Base-by-base conservation (phyloP, 2,888 invertebrate species). In the Gasteruption jaculator region DNA sequence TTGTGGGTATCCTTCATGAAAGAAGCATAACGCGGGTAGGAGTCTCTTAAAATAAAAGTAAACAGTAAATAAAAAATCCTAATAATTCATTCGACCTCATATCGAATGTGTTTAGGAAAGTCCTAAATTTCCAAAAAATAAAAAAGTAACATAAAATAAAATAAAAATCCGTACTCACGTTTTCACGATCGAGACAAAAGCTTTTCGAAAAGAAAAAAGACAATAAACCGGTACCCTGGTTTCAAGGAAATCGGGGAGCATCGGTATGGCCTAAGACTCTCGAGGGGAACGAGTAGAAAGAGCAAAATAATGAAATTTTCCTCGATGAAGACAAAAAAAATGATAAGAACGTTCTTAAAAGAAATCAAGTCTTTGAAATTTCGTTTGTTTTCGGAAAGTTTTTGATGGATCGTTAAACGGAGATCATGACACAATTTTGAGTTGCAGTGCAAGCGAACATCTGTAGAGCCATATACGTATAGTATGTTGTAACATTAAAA, bases 1-100 rank as follows among this genome's bases (percentile, higher is more conserved):
- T 57, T 60, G 66, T 62, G 65, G 63, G 65, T 61, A 61, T 63
- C 64, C 60, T n/a, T n/a, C n/a, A n/a, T 57, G 61, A 64, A 61
- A 66, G 67, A 68, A 68, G 68, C 69, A 69, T 67, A 69, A 69
- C 69, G 69, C 68, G 69, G 69, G 68, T 69, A 69, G 69, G 68
- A 69, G 64, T 69, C 63, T 68, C 66, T 68, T n/a, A n/a, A n/a
- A n/a, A n/a, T n/a, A n/a, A n/a, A n/a, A n/a, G n/a, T n/a, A n/a
- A n/a, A n/a, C n/a, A n/a, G n/a, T n/a, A 62, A 64, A 53, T 55
- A 54, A 47, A 45, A 63, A 61, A 61, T 58, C 63, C 60, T n/a
- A n/a, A n/a, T n/a, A n/a, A n/a, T n/a, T n/a, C n/a, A n/a, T n/a
- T n/a, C n/a, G n/a, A n/a, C n/a, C n/a, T n/a, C n/a, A n/a, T n/a